phyloP scores from a whole-genome alignment of 1,140 invertebrate species.

The Chrysopa pallens region DNA sequence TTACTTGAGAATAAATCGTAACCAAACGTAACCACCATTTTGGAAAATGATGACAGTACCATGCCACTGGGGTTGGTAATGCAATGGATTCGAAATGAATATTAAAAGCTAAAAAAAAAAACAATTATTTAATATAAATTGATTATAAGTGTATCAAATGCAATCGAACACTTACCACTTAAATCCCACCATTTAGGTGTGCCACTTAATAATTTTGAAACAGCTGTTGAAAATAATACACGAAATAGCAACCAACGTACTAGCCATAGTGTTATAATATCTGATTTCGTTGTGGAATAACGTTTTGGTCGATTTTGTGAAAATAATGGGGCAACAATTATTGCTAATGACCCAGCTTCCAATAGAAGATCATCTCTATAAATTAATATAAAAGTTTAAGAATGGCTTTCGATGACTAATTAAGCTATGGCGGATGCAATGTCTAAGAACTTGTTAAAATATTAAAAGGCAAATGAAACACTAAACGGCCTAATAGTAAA shows the following conservation, averaged over 20 bases:
- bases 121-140: conserved; percentile 5
- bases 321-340: conserved; percentile 48
- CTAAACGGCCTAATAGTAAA: no score
- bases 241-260: conserved; percentile 64
- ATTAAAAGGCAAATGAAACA: no score
- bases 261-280: conserved; percentile 48
- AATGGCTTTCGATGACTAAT: conserved; percentile 2
- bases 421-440: no score
- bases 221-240: conserved; percentile 56
- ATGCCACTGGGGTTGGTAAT: conserved; percentile 47
- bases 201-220: conserved; percentile 56
- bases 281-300: conserved; percentile 16
- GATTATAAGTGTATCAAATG: not conserved
- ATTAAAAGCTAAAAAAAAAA: conserved; percentile 39
- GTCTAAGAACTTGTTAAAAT: no score
- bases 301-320: conserved; percentile 19
- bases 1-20: conserved; percentile 39
- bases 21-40: conserved; percentile 44
- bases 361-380: conserved; percentile 57
- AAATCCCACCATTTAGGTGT: conserved; percentile 71
- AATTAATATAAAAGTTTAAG: no score
- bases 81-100: conserved; percentile 63
- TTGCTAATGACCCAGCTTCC: conserved; percentile 58
- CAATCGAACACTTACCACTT: conserved; percentile 33
- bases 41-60: conserved; percentile 50